These are phyloP conservation scores for Nasonia giraulti DNA, from an alignment of 1,140 invertebrate genomes.

Conservation along the genomic window DNA sequence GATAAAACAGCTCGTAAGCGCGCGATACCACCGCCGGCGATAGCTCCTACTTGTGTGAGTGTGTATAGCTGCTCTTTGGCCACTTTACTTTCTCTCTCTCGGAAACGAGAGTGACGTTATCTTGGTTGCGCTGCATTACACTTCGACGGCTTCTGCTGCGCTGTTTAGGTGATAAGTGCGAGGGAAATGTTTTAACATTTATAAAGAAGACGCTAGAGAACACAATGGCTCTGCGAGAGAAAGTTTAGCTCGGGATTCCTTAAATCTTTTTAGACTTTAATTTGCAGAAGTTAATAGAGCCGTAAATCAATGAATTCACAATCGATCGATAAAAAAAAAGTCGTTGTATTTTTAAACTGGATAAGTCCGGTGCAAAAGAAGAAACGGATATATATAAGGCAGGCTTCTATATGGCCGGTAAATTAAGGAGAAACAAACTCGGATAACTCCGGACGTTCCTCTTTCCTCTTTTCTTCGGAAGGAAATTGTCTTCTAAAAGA, in stretches of 20 bases:
- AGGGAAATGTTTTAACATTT: neutral
- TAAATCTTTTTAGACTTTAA: conserved; percentile 30
- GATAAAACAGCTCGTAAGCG: conserved; percentile 53
- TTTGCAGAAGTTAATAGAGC: too few relatives aligned
- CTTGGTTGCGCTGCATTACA: neutral
- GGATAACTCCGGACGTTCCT: neutral
- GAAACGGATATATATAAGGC: neutral
- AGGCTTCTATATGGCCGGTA: conserved; percentile 20
- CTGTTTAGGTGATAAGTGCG: neutral
- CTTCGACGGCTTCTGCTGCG: neutral
- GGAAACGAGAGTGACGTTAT: conserved; percentile 14
- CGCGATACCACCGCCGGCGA: neutral
- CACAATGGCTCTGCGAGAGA: conserved; percentile 13
- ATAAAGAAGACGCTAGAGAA: neutral
- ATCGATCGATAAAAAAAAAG: conserved; percentile 23
- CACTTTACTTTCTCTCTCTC: neutral
- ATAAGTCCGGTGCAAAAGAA: neutral
- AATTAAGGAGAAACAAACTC: conserved; percentile 47
- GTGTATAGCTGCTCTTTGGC: neutral
- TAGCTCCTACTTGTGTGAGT: conserved; percentile 8
- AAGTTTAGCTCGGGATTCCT: conserved; percentile 47
- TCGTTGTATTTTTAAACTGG: too few relatives aligned
- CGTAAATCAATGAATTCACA: neutral
- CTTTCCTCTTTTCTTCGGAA: neutral
- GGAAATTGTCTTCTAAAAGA: conserved; percentile 40